Evolutionary conservation across 2,888 invertebrate genomes (phyloP).

Genomic region (Amblyjoppa proteus): DNA sequence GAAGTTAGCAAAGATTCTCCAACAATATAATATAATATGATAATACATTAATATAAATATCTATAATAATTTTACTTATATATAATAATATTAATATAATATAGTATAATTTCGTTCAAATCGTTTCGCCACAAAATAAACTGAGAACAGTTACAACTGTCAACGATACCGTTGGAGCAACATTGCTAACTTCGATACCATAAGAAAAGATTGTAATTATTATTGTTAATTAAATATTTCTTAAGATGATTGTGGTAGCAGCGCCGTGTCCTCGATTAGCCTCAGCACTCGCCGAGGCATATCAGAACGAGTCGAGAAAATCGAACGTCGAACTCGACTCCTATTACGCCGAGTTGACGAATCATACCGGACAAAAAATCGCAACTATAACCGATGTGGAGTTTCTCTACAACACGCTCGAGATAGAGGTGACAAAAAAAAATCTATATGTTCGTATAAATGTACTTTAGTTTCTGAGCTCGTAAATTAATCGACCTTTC

Average conservation of each 20-base stretch:
- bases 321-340: conserved; percentile 87
- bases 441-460: neutral
- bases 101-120: no score
- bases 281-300: conserved; percentile 85
- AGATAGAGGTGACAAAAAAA: conserved; percentile 86
- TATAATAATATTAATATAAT: no score
- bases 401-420: conserved; percentile 90
- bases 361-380: conserved; percentile 87
- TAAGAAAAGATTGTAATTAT: neutral
- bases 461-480: neutral
- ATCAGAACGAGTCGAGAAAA: conserved; percentile 85
- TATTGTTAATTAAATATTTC: conserved; percentile 34
- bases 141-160: no score
- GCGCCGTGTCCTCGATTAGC: conserved; percentile 87
- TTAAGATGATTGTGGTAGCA: conserved; percentile 85
- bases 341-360: conserved; percentile 88
- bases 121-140: no score
- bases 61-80: no score
- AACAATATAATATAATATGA: no score
- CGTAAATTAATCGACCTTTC: conserved; percentile 1
- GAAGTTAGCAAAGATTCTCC: no score
- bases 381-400: conserved; percentile 89
- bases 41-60: no score
- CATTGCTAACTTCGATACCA: no score
- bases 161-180: no score